Evolutionary conservation across 2,888 invertebrate species (phyloP).

Genomic region (Drosophila differens): DNA sequence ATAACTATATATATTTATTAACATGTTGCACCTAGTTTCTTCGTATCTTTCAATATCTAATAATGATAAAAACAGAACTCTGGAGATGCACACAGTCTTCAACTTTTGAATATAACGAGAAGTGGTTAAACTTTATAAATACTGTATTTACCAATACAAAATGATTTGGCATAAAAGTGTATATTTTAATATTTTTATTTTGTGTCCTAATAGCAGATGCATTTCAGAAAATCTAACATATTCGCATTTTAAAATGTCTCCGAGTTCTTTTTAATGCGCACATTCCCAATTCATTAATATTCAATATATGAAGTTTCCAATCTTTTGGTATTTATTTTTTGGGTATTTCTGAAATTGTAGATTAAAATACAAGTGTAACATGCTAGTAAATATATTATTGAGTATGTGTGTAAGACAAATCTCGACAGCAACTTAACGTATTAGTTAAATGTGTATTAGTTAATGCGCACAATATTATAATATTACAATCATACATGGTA

Average conservation of each 20-base stretch:
- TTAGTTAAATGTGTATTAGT: slow-evolving; percentile 30
- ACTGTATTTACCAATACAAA: not conserved
- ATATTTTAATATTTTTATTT: not conserved
- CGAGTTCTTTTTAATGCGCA: not conserved
- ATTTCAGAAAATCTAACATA: not conserved
- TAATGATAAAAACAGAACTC: not conserved
- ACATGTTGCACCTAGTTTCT: slow-evolving; percentile 13
- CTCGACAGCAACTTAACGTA: slow-evolving; percentile 25
- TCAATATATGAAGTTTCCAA: not conserved
- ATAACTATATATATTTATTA: slow-evolving; percentile 19
- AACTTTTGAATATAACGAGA: not conserved
- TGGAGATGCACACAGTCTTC: not conserved
- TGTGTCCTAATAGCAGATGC: not conserved
- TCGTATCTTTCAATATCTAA: not conserved
- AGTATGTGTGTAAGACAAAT: slow-evolving; percentile 26
- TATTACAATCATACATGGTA: slow-evolving; percentile 4
- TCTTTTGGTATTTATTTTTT: not conserved
- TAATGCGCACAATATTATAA: slow-evolving; percentile 34
- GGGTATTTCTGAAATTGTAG: not conserved
- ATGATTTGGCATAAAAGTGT: not conserved
- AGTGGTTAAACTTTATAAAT: not conserved
- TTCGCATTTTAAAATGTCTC: not conserved
- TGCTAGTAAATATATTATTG: slow-evolving; percentile 20
- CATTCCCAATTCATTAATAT: not conserved
- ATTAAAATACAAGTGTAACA: slow-evolving; percentile 13